Conservation (phyloP, 1,140 invertebrate genomes). For the Neotoxoptera formosana region DNA sequence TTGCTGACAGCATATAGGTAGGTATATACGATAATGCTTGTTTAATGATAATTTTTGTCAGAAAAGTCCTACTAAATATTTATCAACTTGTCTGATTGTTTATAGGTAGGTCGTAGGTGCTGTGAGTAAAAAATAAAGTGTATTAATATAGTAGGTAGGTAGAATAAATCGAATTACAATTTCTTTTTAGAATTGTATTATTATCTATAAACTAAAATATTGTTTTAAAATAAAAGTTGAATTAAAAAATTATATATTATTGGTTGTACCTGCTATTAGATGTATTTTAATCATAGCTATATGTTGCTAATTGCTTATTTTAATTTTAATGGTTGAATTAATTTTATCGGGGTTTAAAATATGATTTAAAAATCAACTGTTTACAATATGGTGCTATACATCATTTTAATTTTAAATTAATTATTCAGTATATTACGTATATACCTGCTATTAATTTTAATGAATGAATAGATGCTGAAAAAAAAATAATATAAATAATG, state of each 20-base stretch:
- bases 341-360: neutral
- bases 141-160: neutral
- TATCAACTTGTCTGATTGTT: constrained; percentile 8
- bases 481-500: too few species aligned
- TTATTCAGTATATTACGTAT: neutral
- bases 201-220: neutral
- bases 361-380: neutral
- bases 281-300: neutral
- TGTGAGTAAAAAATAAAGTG: neutral
- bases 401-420: neutral
- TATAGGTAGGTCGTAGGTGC: neutral
- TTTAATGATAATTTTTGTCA: constrained; percentile 6
- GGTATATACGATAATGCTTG: neutral
- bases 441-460: too few species aligned
- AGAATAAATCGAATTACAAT: neutral
- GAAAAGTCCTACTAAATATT: constrained; percentile 2
- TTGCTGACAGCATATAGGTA: neutral
- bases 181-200: neutral
- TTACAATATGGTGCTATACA: neutral
- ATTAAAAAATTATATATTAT: neutral
- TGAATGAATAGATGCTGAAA: too few species aligned
- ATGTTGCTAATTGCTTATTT: neutral
- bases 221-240: neutral
- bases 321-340: neutral
- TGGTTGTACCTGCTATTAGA: neutral